A percentile compares a stretch with the other conserved stretches of the same genome.
Evolutionary conservation across 1,140 invertebrate species (phyloP).

Genomic region (Globodera rostochiensis): DNA sequence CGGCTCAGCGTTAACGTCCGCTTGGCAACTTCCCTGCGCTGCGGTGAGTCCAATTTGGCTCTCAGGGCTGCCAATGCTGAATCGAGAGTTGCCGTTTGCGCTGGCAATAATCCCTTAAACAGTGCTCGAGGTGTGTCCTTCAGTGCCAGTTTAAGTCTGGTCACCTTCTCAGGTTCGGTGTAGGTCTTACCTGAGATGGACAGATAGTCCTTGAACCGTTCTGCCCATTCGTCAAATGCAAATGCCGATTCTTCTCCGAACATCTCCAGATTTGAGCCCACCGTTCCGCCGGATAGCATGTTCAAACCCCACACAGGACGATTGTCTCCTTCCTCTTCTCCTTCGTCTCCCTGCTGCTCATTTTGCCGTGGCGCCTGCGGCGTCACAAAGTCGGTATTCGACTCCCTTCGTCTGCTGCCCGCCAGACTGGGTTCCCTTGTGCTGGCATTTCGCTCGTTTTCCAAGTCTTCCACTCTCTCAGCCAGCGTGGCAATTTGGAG

Average conservation of each 20-base stretch:
- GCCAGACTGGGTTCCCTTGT: too few relatives aligned
- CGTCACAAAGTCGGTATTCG: too few relatives aligned
- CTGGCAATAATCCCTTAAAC: neutral
- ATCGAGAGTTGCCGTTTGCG: neutral
- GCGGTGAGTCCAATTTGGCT: slow-evolving; percentile 9
- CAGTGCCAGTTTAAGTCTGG: neutral
- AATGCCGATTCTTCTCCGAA: neutral
- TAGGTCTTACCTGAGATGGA: neutral
- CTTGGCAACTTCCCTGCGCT: neutral
- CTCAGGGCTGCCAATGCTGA: neutral
- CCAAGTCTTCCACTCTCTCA: too few relatives aligned
- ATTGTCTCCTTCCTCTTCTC: too few relatives aligned
- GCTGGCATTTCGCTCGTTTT: too few relatives aligned
- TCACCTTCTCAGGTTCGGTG: neutral
- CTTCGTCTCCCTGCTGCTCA: too few relatives aligned
- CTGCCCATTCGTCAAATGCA: slow-evolving; percentile 9
- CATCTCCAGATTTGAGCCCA: too few relatives aligned
- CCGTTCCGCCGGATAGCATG: too few relatives aligned
- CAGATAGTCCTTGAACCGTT: slow-evolving; percentile 1
- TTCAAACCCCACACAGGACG: too few relatives aligned
- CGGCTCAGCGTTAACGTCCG: neutral
- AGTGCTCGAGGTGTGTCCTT: neutral
- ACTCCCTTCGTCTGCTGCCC: too few relatives aligned
- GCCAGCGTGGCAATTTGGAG: too few relatives aligned
- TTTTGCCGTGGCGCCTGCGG: too few relatives aligned